These are phyloP conservation scores for Drosophila macrothrix DNA, from an alignment of 2,888 invertebrate genomes.

Conservation along the genomic window DNA sequence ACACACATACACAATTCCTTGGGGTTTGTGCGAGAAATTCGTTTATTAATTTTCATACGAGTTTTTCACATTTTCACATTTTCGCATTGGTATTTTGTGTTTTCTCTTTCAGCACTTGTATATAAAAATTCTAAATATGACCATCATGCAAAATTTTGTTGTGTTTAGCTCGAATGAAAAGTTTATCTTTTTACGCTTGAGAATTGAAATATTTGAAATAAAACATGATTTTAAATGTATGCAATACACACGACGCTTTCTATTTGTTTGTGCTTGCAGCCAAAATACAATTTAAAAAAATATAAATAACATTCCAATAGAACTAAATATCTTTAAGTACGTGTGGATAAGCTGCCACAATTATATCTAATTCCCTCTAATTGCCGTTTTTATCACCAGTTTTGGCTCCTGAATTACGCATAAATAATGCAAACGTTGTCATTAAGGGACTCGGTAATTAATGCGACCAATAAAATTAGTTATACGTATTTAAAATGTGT, in stretches of 20 bases:
- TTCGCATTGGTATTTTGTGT: conserved; percentile 9
- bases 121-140: conserved; percentile 5
- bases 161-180: background rate
- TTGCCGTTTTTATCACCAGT: conserved; percentile 4
- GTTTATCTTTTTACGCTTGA: conserved; percentile 13
- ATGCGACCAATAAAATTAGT: conserved; percentile 8
- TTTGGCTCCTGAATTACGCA: conserved; percentile 9
- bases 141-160: background rate
- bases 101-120: conserved; percentile 15
- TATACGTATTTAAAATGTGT: background rate
- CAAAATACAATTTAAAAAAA: background rate
- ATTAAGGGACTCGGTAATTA: conserved; percentile 1
- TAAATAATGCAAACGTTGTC: conserved; percentile 30
- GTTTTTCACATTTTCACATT: conserved; percentile 10
- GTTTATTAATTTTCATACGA: background rate
- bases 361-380: conserved; percentile 6
- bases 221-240: background rate
- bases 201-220: background rate
- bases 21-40: background rate
- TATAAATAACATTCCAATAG: background rate
- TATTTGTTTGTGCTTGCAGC: background rate
- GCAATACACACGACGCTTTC: background rate
- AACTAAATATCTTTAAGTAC: background rate
- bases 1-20: background rate
- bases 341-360: background rate